Evolutionary conservation across 2,888 invertebrate genomes (phyloP), one percentile per base, ranked within the genome.

Genomic region (Polia nebulosa): DNA sequence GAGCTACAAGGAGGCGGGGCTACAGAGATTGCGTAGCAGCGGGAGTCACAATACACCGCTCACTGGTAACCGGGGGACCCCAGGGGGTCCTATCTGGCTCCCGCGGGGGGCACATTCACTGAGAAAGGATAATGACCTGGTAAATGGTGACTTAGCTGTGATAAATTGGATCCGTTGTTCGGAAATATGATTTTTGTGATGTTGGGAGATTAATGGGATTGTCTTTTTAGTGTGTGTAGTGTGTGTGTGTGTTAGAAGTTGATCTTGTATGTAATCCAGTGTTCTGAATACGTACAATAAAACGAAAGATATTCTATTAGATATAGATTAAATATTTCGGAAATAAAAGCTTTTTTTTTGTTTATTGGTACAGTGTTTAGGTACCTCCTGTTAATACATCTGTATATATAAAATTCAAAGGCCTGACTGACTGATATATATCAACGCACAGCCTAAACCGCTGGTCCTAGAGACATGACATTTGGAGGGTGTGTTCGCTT

Each of bases 11-110:
- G 55, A 68, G 44, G 55, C 41, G 22, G n/a, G 27, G 53, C 63
- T 47, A 49, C 69, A 53, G 63, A 44, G 75, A 81, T 81, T 81
- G 69, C 57, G 63, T 64, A 74, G 71, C 81, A 69, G 81, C 68
- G 51, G 78, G 80, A 75, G 68, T 59, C 53, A 64, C 68, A 68
- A 72, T 61, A 61, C 55, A 67, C 53, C 63, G 68, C 67, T 61
- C 61, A 63, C 67, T 72, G 53, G 63, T 45, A 45, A 17, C 56
- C 22, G 32, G 15, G 20, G 34, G 27, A 9, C 25, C 51, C 25
- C 29, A 25, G 45, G 13, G 51, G 51, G 39, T 36, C 52, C 44
- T 57, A 39, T 52, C 17, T 45, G 49, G 34, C 13, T 71, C 17
- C 76, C 36, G 62, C 25, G 52, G 79, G 79, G 66, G 32, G 51